Base-by-base conservation (phyloP, 2,888 invertebrate genomes). In the Autographa pulchrina region DNA sequence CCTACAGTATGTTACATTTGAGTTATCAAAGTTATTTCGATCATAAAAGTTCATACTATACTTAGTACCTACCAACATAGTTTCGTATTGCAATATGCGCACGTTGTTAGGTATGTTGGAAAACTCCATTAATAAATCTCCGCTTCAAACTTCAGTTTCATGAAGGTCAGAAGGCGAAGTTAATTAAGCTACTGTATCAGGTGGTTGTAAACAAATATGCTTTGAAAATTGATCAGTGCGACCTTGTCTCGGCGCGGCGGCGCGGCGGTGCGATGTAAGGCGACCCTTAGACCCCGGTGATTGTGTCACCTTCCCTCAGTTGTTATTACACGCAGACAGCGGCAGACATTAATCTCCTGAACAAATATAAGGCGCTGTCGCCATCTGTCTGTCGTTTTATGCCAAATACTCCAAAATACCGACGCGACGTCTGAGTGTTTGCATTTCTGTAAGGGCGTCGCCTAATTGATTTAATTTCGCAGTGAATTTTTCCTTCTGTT, bases 291-390 rank as follows among this genome's bases (percentile, higher is more conserved):
- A n/a, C n/a, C 69, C 59, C 68, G 65, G 72, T 77, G 84, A 79
- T 83, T 85, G 76, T 80, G 78, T 80, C 80, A 75, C 79, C 72
- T 74, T 74, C 41, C 41, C 71, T 65, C 67, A 64, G 75, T 72
- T 52, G 84, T 89, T 88, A 88, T 85, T 86, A 84, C 74, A 60
- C 84, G 65, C 77, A 82, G 89, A 88, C 90, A 89, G 86, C 70
- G 81, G 85, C 76, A 86, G 89, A 88, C 91, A 92, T 92, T 92
- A 91, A 92, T 93, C 92, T 91, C 86, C 86, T 85, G 87, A 86
- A 87, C 90, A 92, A 91, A 92, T 89, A 90, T 89, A 89, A 89
- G 87, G 83, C 87, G 82, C 82, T 81, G 86, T 86, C 85, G 86
- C 87, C 91, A 89, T 88, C 87, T 88, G 88, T 81, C 86, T 77